Base-by-base conservation (phyloP, 2,113 vertebrate genomes). In the Nesoenas mayeri region DNA sequence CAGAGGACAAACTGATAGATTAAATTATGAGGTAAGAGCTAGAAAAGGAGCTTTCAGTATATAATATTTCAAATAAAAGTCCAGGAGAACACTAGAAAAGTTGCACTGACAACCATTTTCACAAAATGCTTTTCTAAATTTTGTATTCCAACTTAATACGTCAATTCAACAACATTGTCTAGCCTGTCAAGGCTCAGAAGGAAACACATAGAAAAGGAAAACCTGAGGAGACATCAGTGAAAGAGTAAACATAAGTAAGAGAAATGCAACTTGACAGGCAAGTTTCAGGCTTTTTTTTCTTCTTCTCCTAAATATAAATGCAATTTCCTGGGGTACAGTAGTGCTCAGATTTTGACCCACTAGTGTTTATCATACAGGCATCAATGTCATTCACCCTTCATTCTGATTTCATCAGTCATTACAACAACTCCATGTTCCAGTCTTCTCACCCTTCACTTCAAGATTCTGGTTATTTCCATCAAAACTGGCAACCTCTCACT, bases 191-290 rank as follows among this genome's bases (percentile, higher is more conserved):
- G 60, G 29, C 29, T 75, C 26, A 47, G 32, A 78, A 74, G 34
- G 64, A 86, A 79, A 89, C 3, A 3, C 18, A 34, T 1, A 71
- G 47, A 91, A 77, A 95, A 85, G 20, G 47, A 74, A 90, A 88
- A 93, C 47, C 42, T 78, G 67, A 91, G 91, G 65, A 87, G 73
- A 85, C 78, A 92, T 42, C 44, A 81, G 40, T 31, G 70, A 66
- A 93, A 95, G 28, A 91, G 31, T 70, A 93, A 96, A 94, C 82
- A 72, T 69, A 65, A 88, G 19, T 57, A 89, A 93, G 34, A 86
- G 34, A 95, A 95, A 96, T 92, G 32, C 67, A 91, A 82, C 47
- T 74, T 94, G 95, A 95, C 94, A 96, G 47, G 51, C 56, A 87
- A 21, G 20, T 82, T 94, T 95, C 70, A 56, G 57, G 61, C 18